Conservation (phyloP, 2,113 vertebrate genomes). For the Gyps fulvus region DNA sequence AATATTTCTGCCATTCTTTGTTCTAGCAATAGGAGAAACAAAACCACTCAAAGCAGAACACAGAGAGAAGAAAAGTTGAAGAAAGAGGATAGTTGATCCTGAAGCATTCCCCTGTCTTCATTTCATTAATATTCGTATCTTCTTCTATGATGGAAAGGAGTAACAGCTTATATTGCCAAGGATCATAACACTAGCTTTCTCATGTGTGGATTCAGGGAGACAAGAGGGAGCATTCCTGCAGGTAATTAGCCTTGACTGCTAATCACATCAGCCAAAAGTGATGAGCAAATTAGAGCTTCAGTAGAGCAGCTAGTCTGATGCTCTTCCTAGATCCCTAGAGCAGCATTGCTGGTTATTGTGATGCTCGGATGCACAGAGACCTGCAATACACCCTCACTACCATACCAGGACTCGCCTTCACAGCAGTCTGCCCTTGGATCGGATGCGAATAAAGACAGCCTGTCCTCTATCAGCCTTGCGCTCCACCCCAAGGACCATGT, state of each 20-base stretch:
- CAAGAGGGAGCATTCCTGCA: constrained; percentile 11
- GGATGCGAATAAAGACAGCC: rapidly evolving
- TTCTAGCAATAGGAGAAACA: not conserved
- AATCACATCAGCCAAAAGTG: constrained; percentile 46
- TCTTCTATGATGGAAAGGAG: not conserved
- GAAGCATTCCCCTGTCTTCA: not conserved
- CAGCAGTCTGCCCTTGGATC: not conserved
- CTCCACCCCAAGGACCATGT: not conserved
- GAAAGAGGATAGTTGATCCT: not conserved
- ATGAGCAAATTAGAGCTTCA: constrained; percentile 37
- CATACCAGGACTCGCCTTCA: not conserved
- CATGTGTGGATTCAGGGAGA: not conserved
- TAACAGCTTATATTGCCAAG: not conserved
- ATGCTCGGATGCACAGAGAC: not conserved
- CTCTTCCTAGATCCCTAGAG: not conserved
- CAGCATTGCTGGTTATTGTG: not conserved
- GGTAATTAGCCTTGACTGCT: constrained; percentile 50
- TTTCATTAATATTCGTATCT: not conserved
- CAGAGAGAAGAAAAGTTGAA: not conserved
- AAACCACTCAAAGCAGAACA: not conserved
- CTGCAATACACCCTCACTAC: not conserved
- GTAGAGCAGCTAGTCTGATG: not conserved
- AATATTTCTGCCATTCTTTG: not conserved
- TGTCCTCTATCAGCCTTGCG: not conserved
- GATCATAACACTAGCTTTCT: not conserved